Evolutionary conservation across 2,113 vertebrate genomes (phyloP).

Genomic region (Tyrannus savana): DNA sequence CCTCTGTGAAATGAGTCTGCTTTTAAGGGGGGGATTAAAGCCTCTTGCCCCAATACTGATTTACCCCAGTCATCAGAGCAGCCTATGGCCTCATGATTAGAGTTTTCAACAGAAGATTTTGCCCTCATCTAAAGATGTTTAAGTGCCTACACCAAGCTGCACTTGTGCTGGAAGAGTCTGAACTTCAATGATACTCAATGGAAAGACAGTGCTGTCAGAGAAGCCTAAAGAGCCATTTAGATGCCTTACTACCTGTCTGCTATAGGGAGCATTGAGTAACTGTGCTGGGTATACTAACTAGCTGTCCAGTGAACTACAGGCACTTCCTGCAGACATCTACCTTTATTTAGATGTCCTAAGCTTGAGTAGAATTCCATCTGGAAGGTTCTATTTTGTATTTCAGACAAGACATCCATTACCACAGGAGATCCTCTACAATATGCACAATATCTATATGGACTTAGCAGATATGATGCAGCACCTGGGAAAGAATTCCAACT

Average conservation of each 20-base stretch:
- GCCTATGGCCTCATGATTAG: not conserved
- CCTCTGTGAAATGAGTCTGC: not conserved
- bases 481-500: not conserved
- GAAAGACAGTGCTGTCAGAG: not conserved
- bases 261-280: not conserved
- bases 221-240: not conserved
- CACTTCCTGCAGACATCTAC: not conserved
- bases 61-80: not conserved
- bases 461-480: not conserved
- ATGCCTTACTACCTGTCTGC: not conserved
- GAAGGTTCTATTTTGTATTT: not conserved
- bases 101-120: not conserved
- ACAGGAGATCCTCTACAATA: not conserved
- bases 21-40: not conserved
- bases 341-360: not conserved
- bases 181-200: not conserved
- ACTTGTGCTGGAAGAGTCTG: not conserved
- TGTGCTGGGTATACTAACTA: not conserved
- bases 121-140: not conserved
- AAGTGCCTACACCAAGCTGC: not conserved
- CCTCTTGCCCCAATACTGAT: not conserved
- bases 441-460: not conserved
- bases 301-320: not conserved
- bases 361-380: not conserved
- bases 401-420: not conserved